phyloP scores from a whole-genome alignment of 2,888 invertebrate species.

The Pseudanteris insignis region DNA sequence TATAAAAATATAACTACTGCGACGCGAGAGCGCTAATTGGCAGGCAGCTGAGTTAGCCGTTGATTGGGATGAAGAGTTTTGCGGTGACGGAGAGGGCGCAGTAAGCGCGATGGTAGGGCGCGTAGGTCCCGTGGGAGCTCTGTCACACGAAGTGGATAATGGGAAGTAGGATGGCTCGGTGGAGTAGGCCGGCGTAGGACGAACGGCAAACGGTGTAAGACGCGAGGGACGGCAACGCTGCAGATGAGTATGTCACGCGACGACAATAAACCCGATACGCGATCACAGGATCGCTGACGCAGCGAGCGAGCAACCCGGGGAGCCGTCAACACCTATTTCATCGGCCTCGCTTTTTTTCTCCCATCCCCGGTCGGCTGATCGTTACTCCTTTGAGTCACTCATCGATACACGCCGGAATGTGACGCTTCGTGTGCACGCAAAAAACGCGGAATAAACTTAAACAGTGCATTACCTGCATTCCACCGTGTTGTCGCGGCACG shows the following conservation, averaged over 20 bases:
- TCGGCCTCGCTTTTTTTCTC: constrained; percentile 45
- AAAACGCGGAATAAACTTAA: too few species aligned
- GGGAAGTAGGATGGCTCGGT: constrained; percentile 60
- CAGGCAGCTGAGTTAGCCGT: not conserved
- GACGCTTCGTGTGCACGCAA: too few species aligned
- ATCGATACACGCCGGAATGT: constrained; percentile 14
- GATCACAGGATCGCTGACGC: constrained; percentile 62
- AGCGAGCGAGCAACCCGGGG: constrained; percentile 64
- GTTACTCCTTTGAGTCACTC: constrained; percentile 22
- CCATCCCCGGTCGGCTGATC: constrained; percentile 46
- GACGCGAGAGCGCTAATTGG: too few species aligned
- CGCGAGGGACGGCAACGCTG: constrained; percentile 51
- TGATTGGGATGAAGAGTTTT: constrained; percentile 21
- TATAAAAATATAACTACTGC: too few species aligned
- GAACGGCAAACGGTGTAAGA: constrained; percentile 45
- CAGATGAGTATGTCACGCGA: constrained; percentile 65
- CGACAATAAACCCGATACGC: constrained; percentile 64
- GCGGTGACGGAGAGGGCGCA: constrained; percentile 41
- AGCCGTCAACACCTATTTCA: constrained; percentile 64
- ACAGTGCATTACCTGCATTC: not conserved
- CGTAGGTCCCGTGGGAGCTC: constrained; percentile 61
- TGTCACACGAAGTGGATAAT: constrained; percentile 65
- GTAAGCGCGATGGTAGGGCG: constrained; percentile 29
- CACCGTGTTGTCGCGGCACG: too few species aligned
- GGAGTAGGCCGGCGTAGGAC: constrained; percentile 23